Base-by-base conservation (phyloP, 2,888 invertebrate species). In the Diloba caeruleocephala region DNA sequence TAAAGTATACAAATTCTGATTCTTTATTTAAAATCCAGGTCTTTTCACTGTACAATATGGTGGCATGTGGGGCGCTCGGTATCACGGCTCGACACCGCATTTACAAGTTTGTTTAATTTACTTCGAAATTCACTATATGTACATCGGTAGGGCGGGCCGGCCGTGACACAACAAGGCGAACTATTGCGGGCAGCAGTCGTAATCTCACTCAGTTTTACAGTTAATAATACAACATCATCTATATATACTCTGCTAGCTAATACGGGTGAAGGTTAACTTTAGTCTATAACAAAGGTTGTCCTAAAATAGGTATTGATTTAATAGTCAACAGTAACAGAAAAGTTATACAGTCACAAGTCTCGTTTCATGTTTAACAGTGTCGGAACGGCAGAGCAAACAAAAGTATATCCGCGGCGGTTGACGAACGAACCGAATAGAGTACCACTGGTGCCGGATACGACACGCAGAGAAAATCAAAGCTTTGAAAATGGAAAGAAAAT, bases 1-100 rank as follows among this genome's bases (percentile, higher is more conserved):
- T 77, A 81, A 87, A 85, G 83, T 85, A 85, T 87, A 87, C 84
- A 91, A 92, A 90, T 81, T 88, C 84, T 85, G 88, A 89, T 90
- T 88, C 76, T 88, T 90, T 90, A 85, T 50, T 84, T 80, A 15
- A 80, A 81, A 60, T 72, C 76, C 83, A 76, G 78, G 78, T 78
- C 65, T 73, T 79, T 75, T 79, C 68, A 84, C 85, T 88, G 86
- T 87, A 88, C 87, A 87, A 76, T 73, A 54, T 63, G 58, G 58
- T 65, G 55, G 66, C 43, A 36, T 62, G 64, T 42, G 55, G 49
- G 59, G 69, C 60, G 71, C 67, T 56, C 49, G 67, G 55, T 61
- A 78, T 78, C 78, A 79, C 75, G 76, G 68, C 63, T 59, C 60
- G 55, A 58, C 54, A 42, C 51, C 60, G 60, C 69, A 54, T 48